Base-by-base conservation (phyloP, 2,113 vertebrate species). In the Chlorodrepanis virens region DNA sequence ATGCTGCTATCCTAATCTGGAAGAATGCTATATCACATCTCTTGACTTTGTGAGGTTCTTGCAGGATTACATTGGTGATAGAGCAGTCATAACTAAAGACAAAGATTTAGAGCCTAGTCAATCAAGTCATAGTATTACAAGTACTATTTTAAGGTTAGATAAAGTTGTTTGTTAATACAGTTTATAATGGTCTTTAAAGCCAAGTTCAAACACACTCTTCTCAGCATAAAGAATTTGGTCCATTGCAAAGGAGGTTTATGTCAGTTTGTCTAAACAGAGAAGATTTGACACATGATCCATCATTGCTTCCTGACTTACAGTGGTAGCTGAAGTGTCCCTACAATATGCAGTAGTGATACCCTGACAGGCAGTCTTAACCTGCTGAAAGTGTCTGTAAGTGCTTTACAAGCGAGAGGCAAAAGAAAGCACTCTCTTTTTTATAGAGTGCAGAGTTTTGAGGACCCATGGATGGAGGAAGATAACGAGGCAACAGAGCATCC, bases 391-490 rank as follows among this genome's bases (percentile, higher is more conserved):
- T 59, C 52, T 54, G 4, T 29, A 85, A 69, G 28, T 39, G n/a
- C 12, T 69, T 93, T 79, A n/a, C 15, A 59, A 83, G 27, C 0
- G 1, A 71, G 25, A 59, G 57, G 8, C 53, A 80, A 89, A 95
- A 60, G 56, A 87, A 81, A 72, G 23, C 31, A 91, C 61, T 63
- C 24, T 20, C 61, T 75, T 92, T 95, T 87, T 89, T 76, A 89
- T 89, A 99, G 99, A 96, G 98, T 99, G 97, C 98, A 99, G 97
- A 99, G 99, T 97, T 98, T 99, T 96, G 99, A 99, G 92, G 99
- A 99, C 83, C 98, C 99, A 3, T 99, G 99, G 99, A 98, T 97
- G 3, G 99, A 99, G 90, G 99, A 99, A 93, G 99, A 99, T 18
- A 98, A 98, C 2, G 98, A 99, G 12, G 69, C 97, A 39, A 81